These are phyloP conservation scores for Melanostoma mellinum DNA, from an alignment of 2,888 invertebrate genomes.

Conservation along the genomic window DNA sequence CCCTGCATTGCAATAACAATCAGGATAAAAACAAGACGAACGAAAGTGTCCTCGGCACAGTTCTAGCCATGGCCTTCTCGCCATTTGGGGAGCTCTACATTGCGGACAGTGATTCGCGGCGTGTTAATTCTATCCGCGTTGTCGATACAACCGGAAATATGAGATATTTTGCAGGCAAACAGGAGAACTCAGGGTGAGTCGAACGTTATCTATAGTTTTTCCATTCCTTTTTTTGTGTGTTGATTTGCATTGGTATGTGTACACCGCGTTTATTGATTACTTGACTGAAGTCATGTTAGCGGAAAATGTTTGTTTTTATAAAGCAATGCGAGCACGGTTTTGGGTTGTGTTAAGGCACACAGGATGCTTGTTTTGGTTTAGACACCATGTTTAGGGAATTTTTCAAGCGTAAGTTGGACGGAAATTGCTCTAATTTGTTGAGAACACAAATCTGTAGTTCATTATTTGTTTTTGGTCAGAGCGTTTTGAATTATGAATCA, in stretches of 20 bases:
- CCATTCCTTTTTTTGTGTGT: slow-evolving; percentile 14
- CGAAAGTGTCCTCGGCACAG: slow-evolving; percentile 90
- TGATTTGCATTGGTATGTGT: neutral
- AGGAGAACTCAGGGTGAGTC: slow-evolving; percentile 83
- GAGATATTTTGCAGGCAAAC: slow-evolving; percentile 95
- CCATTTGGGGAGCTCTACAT: slow-evolving; percentile 96
- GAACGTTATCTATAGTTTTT: neutral
- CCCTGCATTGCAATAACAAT: slow-evolving; percentile 91
- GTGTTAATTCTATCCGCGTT: slow-evolving; percentile 91
- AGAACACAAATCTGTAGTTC: neutral
- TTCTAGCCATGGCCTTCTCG: slow-evolving; percentile 94
- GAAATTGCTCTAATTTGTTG: neutral
- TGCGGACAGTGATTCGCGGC: slow-evolving; percentile 95
- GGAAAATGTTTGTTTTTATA: slow-evolving; percentile 48
- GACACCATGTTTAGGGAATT: neutral
- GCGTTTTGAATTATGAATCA: no score
- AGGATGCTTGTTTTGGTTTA: neutral
- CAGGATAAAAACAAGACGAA: slow-evolving; percentile 86
- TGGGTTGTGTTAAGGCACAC: slow-evolving; percentile 36
- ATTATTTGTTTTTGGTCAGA: no score
- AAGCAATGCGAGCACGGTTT: slow-evolving; percentile 1
- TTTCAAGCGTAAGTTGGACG: neutral
- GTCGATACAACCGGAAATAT: slow-evolving; percentile 95
- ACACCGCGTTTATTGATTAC: slow-evolving; percentile 25
- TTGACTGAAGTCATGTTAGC: slow-evolving; percentile 27